phyloP scores from a whole-genome alignment of 2,888 invertebrate species.

The Craniophora ligustri region DNA sequence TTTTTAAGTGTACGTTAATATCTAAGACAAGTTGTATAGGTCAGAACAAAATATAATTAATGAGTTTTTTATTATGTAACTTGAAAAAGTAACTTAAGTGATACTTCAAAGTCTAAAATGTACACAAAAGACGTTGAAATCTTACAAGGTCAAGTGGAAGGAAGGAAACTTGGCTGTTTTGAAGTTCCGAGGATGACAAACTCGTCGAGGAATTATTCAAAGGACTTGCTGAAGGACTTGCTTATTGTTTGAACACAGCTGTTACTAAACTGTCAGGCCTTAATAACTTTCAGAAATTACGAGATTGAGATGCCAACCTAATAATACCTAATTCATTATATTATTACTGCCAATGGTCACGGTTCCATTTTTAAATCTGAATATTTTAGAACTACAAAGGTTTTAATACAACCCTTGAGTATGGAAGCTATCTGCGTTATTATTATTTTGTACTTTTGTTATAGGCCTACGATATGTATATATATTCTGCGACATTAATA shows the following conservation, averaged over 20 bases:
- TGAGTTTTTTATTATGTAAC: neutral
- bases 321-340: no score
- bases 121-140: conserved; percentile 2
- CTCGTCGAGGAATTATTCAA: conserved; percentile 41
- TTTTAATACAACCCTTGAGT: no score
- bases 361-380: no score
- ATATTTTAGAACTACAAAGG: no score
- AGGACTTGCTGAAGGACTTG: conserved; percentile 17
- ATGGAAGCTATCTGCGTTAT: no score
- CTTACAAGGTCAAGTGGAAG: conserved; percentile 3
- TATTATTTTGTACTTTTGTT: no score
- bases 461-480: no score
- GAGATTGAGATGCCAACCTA: neutral
- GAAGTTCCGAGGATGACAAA: conserved; percentile 33
- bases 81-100: conserved; percentile 4
- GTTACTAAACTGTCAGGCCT: conserved; percentile 16
- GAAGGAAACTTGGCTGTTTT: conserved; percentile 12
- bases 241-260: conserved; percentile 33
- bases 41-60: neutral
- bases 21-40: no score
- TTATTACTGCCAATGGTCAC: no score
- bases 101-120: neutral
- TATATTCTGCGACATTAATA: no score
- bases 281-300: neutral
- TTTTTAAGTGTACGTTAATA: no score